A percentile compares a stretch with the other conserved stretches of the same genome.
Evolutionary conservation across 2,888 invertebrate species (phyloP).

Genomic region (Germaria angustata): DNA sequence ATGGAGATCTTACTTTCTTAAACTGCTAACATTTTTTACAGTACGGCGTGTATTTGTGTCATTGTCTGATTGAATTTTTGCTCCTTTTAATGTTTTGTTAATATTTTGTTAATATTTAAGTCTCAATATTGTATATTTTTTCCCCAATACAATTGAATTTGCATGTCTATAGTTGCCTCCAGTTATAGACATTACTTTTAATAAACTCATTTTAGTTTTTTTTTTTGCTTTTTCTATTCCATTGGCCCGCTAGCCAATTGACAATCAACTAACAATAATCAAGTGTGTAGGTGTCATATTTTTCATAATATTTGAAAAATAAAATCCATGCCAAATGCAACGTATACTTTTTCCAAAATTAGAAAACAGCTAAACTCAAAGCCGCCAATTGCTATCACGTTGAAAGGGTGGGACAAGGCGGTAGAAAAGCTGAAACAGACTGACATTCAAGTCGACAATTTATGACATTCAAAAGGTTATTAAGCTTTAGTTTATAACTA

Average conservation of each 20-base stretch:
- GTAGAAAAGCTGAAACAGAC: neutral
- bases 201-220: conserved; percentile 35
- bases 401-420: neutral
- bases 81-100: neutral
- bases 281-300: conserved; percentile 62
- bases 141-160: conserved; percentile 47
- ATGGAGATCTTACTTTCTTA: neutral
- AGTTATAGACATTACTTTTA: conserved; percentile 47
- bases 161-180: conserved; percentile 25
- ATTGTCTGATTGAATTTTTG: conserved; percentile 21
- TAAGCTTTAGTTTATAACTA: conserved; percentile 45
- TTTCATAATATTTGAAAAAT: conserved; percentile 36
- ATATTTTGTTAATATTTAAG: neutral
- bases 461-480: conserved; percentile 59
- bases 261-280: conserved; percentile 61
- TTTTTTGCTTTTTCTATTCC: conserved; percentile 8
- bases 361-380: neutral
- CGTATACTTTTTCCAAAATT: conserved; percentile 32
- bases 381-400: neutral
- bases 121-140: neutral
- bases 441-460: conserved; percentile 30
- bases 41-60: conserved; percentile 1
- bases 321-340: conserved; percentile 43
- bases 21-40: neutral
- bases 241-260: conserved; percentile 52